Conservation (phyloP, 2,888 invertebrate genomes). For the Platycnemis pennipes region DNA sequence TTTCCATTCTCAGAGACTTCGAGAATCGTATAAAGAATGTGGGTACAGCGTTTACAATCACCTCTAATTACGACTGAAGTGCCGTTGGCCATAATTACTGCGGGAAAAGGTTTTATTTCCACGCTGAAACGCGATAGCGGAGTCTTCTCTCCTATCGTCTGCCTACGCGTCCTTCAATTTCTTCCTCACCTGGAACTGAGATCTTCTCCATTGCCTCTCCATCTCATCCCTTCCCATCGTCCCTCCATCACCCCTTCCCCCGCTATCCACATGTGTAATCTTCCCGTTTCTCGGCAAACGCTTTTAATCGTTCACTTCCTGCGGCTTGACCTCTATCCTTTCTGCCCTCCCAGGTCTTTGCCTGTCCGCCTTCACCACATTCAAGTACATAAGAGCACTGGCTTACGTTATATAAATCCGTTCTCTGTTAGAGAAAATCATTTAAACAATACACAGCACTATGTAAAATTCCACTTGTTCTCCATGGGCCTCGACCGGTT, state of each 20-base stretch:
- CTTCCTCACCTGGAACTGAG: conserved; percentile 25
- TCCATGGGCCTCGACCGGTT: no score
- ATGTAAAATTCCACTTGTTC: no score
- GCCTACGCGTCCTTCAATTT: not conserved
- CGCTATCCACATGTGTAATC: not conserved
- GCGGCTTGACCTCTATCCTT: conserved; percentile 4
- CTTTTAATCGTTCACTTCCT: conserved; percentile 27
- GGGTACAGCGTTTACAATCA: conserved; percentile 66
- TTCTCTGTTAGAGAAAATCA: no score
- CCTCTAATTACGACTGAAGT: conserved; percentile 48
- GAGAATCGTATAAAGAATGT: conserved; percentile 57
- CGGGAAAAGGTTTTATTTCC: conserved; percentile 28
- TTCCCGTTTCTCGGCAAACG: not conserved
- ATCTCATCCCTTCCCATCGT: not conserved
- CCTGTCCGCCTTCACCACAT: not conserved
- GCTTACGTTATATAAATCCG: no score
- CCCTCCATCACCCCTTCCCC: not conserved
- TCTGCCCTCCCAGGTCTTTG: not conserved
- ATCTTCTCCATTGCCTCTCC: not conserved
- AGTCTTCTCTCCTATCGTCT: not conserved
- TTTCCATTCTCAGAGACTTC: not conserved
- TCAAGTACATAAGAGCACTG: no score
- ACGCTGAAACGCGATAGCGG: conserved; percentile 62
- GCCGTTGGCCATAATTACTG: conserved; percentile 50
- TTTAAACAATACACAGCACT: no score